Base-by-base conservation (phyloP, 2,888 invertebrate genomes). In the Tanytarsus gracilentus region DNA sequence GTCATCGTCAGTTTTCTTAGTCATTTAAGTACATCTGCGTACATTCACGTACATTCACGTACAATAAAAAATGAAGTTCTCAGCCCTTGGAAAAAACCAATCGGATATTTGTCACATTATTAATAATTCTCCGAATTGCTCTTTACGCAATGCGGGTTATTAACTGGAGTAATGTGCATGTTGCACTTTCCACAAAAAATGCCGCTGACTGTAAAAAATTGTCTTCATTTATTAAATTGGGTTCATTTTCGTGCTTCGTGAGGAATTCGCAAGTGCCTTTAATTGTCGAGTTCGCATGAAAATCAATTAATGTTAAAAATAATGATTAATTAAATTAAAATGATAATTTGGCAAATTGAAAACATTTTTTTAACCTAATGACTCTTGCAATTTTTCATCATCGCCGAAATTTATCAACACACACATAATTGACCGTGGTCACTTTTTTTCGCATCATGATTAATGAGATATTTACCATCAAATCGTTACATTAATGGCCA, bases 241-340 rank as follows among this genome's bases (percentile, higher is more conserved):
- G 26, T 16, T 26, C 27, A 33, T 21, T 52, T 52, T n/a, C 25
- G 18, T 50, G 50, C 11, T 8, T 11, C 50, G 14, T 50, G 50
- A 53, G 25, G 16, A 50, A 50, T 16, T 26, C 27, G 16, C 50
- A 50, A 18, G 50, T n/a, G 39, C 39, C 36, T 53, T 53, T 36
- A 53, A 36, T 36, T 53, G 25, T 25, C 39, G 6, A 29, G 16
- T 52, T 21, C 36, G 53, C 50, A 25, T 4, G 21, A 44, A 44
- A 18, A 44, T 21, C 21, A 44, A 44, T 26, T 27, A 49, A 27
- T 27, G 3, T 11, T 14, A 1, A 4, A 11, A 25, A 25, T 16
- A 29, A 27, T 58, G 44, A 58, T 48, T 58, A 58, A 48, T 58
- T 58, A 58, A 58, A 48, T 48, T 58, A 58, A 25, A 14, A 26